Percentiles rank a stretch among this genome's conserved stretches.
These are phyloP conservation scores for Heliconius himera DNA, from an alignment of 1,140 invertebrate genomes.

Conservation along the genomic window DNA sequence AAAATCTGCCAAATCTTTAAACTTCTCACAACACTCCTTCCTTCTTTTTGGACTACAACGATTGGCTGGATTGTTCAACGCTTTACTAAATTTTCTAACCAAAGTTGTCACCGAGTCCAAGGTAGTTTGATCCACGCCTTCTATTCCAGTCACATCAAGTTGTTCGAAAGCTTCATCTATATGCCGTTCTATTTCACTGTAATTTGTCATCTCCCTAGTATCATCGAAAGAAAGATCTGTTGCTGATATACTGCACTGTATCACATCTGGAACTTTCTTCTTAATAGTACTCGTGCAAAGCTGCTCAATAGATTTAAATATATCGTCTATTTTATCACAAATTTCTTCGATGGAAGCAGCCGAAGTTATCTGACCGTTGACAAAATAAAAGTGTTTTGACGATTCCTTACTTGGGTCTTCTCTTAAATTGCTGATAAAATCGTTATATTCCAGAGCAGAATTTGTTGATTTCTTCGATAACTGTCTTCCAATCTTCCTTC, in stretches of 20 bases:
- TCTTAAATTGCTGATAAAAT: constrained; percentile 58
- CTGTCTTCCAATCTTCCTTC: constrained; percentile 54
- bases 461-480: constrained; percentile 52
- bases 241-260: constrained; percentile 65
- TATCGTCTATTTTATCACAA: constrained; percentile 65
- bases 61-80: constrained; percentile 52
- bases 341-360: constrained; percentile 67
- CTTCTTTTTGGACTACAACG: constrained; percentile 53
- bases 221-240: constrained; percentile 67
- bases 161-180: constrained; percentile 68
- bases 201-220: constrained; percentile 46
- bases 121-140: constrained; percentile 48
- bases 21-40: constrained; percentile 58
- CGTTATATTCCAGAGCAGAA: constrained; percentile 54
- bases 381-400: constrained; percentile 52
- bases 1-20: constrained; percentile 66
- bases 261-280: constrained; percentile 51
- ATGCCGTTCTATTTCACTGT: constrained; percentile 55
- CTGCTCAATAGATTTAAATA: constrained; percentile 70
- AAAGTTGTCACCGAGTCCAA: constrained; percentile 64
- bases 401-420: constrained; percentile 44
- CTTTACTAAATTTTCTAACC: constrained; percentile 62
- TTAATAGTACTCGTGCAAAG: constrained; percentile 54
- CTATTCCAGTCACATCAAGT: constrained; percentile 50
- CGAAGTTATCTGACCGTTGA: constrained; percentile 63